Base-by-base conservation (phyloP, 2,113 vertebrate genomes). In the Odocoileus hemionus region DNA sequence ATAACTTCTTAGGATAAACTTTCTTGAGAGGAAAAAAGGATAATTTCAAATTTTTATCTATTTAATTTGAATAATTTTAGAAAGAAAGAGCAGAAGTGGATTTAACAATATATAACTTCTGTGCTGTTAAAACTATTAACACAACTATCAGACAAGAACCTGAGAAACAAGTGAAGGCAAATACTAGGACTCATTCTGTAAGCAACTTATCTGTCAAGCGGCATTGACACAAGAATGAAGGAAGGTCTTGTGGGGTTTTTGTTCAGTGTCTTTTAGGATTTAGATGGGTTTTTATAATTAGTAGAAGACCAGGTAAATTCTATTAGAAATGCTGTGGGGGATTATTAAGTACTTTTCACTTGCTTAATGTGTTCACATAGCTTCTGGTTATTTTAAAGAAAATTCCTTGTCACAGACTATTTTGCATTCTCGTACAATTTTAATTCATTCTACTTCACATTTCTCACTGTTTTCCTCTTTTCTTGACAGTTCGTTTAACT, bases 381-480 rank as follows among this genome's bases (percentile, higher is more conserved):
- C 92, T 98, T 97, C 97, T 52, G 90, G 95, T 94, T 98, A 96
- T 96, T 97, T 98, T 98, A 97, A 98, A 97, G 94, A 96, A 97
- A 98, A 98, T 92, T 94, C 96, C 91, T 97, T 91, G 98, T 96
- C 91, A 92, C 60, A n/a, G 55, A 84, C 96, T 98, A 98, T 98
- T 99, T 98, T 98, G 98, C 98, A 98, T 98, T 97, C 97, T 98
- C 98, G 98, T 97, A 98, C 12, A 85, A 82, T 95, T 97, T 97
- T 98, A 74, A 96, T 98, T 97, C 82, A 94, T 96, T 97, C 95
- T 97, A 91, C 88, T 95, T 97, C 96, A 93, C 98, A 25, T 98
- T 98, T 98, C 97, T 98, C 97, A 96, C 97, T 97, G 96, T 96
- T 98, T 97, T 97, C 96, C 98, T 98, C 98, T 97, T 97, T 82